Evolutionary conservation across 2,113 vertebrate species (phyloP).

Genomic region (Triplophysa siluroides): DNA sequence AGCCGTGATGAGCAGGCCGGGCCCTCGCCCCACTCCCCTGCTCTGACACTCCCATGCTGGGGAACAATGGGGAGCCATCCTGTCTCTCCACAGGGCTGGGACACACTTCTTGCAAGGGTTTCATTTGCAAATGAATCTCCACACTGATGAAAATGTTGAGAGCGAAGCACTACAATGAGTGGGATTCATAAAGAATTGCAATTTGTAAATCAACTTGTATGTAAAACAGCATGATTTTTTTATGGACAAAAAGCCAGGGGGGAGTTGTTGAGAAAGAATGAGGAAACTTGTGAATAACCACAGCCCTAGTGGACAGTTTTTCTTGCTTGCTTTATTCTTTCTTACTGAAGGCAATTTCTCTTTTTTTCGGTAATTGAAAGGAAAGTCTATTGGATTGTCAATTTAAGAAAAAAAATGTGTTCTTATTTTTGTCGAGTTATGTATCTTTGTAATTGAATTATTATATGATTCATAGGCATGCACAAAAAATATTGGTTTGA

Average conservation of each 20-base stretch:
- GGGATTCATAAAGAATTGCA: constrained; percentile 91
- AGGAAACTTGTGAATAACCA: constrained; percentile 62
- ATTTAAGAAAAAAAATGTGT: no score
- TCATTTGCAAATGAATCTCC: constrained; percentile 99
- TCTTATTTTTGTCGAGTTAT: no score
- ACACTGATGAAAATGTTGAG: constrained; percentile 93
- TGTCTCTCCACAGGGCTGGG: constrained; percentile 96
- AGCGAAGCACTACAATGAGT: constrained; percentile 87
- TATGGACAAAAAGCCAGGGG: constrained; percentile 61
- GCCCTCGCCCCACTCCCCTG: constrained; percentile 84
- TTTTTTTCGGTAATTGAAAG: constrained; percentile 52
- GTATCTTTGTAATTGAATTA: neutral
- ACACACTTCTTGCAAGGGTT: constrained; percentile 88
- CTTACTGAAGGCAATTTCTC: no score
- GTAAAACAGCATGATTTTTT: constrained; percentile 77
- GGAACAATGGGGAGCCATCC: constrained; percentile 99
- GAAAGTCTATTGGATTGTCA: constrained; percentile 42
- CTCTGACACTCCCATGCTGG: constrained; percentile 94
- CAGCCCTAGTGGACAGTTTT: constrained; percentile 55
- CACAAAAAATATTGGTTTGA: neutral
- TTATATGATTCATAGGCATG: neutral
- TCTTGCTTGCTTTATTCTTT: neutral
- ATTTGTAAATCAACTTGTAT: constrained; percentile 97
- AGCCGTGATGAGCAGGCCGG: constrained; percentile 94
- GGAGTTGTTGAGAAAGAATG: constrained; percentile 11